A percentile compares a stretch with the other conserved stretches of the same genome.
Evolutionary conservation across 2,113 vertebrate species (phyloP).

Genomic region (Tursiops truncatus): DNA sequence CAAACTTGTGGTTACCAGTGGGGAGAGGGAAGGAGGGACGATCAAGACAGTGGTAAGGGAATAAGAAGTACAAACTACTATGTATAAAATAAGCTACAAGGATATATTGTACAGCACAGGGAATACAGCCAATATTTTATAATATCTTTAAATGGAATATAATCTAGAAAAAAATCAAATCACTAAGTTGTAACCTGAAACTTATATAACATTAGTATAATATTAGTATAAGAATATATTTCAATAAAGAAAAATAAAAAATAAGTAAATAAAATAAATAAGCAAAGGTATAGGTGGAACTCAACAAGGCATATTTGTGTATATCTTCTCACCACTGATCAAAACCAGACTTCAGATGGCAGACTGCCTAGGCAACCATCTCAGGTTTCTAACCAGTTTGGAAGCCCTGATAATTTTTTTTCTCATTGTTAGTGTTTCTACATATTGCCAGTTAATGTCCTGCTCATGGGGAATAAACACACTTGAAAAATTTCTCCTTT

Average conservation of each 20-base stretch:
- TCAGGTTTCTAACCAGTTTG: not conserved
- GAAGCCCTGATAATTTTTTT: not conserved
- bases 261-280: not conserved
- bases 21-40: not conserved
- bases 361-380: not conserved
- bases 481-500: not conserved
- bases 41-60: not conserved
- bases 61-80: not conserved
- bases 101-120: not conserved
- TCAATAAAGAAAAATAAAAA: not conserved
- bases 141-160: not conserved
- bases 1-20: not conserved
- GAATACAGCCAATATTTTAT: not conserved
- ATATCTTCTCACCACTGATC: not conserved
- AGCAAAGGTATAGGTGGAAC: not conserved
- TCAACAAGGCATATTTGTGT: not conserved
- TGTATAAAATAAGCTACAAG: not conserved
- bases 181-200: not conserved
- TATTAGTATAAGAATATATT: not conserved
- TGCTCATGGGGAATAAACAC: not conserved
- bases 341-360: conserved; percentile 18
- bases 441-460: not conserved
- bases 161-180: not conserved
- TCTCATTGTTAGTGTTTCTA: not conserved
- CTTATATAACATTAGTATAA: not conserved